Evolutionary conservation across 2,113 vertebrate genomes (phyloP).

Genomic region (Kryptolebias marmoratus): DNA sequence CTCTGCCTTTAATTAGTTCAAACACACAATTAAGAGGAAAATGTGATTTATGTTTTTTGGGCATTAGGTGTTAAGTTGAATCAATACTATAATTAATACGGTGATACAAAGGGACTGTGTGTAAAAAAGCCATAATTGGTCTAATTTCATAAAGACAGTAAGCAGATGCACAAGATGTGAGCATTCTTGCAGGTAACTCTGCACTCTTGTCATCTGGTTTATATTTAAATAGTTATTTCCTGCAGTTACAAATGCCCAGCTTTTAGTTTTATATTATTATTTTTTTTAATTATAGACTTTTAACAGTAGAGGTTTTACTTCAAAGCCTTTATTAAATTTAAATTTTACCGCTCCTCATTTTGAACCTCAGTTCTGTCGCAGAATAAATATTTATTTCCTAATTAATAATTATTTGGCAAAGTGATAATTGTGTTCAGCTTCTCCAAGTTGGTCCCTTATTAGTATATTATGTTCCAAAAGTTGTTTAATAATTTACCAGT

Average conservation of each 20-base stretch:
- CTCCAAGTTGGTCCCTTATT: background rate
- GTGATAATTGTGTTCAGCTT: background rate
- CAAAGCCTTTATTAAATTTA: background rate
- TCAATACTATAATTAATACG: conserved; percentile 74
- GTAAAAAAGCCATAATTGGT: conserved; percentile 66
- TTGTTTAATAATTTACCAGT: background rate
- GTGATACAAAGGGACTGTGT: conserved; percentile 52
- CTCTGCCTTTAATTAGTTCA: conserved; percentile 68
- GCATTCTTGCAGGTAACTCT: conserved; percentile 27
- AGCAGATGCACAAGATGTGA: conserved; percentile 26
- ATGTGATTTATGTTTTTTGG: conserved; percentile 74
- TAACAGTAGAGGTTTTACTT: background rate
- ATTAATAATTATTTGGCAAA: background rate
- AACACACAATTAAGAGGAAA: conserved; percentile 68
- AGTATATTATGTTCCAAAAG: background rate
- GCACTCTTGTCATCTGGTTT: background rate
- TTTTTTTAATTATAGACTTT: background rate
- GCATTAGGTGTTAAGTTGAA: conserved; percentile 72
- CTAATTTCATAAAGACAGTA: conserved; percentile 57
- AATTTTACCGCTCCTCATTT: background rate
- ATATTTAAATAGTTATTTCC: background rate
- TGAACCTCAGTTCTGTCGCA: background rate
- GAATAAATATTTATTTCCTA: background rate
- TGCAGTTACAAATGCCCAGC: background rate
- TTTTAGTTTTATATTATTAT: background rate